Percentiles rank a stretch among this genome's conserved stretches.
phyloP scores from a whole-genome alignment of 2,113 vertebrate species.

The Chascanopsetta lugubris region DNA sequence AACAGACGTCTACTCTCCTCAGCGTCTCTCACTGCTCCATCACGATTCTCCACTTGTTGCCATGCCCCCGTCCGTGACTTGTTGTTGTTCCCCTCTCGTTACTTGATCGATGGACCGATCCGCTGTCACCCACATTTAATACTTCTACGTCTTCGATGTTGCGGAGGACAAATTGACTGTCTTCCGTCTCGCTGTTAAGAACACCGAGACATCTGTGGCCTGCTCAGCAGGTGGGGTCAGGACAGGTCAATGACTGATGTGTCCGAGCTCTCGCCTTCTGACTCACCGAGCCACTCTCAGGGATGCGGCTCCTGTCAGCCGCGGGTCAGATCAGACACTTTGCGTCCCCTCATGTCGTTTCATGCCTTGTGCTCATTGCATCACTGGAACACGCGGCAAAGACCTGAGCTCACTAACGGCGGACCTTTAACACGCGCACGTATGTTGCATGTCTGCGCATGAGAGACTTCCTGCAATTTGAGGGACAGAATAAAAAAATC shows the following conservation, averaged over 20 bases:
- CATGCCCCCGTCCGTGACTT: constrained; percentile 43
- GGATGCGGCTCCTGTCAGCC: constrained; percentile 2
- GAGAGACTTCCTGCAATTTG: no score
- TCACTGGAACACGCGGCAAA: not conserved
- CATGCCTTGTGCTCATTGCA: constrained; percentile 3
- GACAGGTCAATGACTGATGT: constrained; percentile 43
- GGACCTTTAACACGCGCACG: not conserved
- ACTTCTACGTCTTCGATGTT: constrained; percentile 13
- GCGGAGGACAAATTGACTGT: constrained; percentile 7
- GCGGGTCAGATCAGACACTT: constrained; percentile 27
- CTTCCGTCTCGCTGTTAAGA: constrained; percentile 14
- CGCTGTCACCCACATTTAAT: constrained; percentile 4
- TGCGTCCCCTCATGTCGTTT: constrained; percentile 2
- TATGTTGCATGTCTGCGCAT: no score
- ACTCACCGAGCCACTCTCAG: constrained; percentile 20
- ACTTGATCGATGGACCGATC: constrained; percentile 37
- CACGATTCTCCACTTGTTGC: constrained; percentile 46
- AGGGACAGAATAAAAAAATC: no score
- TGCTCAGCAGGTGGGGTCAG: constrained; percentile 23
- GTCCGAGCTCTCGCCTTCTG: constrained; percentile 44
- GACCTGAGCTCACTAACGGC: not conserved
- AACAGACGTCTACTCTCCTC: not conserved
- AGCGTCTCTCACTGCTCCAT: not conserved
- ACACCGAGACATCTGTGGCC: constrained; percentile 4
- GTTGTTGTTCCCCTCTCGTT: constrained; percentile 55